Base-by-base conservation (phyloP, 2,888 invertebrate genomes). In the Archips xylosteana region DNA sequence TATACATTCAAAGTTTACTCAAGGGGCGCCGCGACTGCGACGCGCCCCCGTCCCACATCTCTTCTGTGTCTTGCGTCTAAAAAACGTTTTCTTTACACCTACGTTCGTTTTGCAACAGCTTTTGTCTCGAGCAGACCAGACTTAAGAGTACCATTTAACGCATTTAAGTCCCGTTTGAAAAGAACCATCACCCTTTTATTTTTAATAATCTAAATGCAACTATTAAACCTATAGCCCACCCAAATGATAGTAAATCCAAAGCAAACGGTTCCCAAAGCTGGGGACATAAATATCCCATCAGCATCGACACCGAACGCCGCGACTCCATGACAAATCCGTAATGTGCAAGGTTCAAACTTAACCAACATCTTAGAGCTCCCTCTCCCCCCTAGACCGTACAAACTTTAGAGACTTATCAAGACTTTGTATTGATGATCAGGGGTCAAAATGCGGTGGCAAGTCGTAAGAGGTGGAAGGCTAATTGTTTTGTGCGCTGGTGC, bases 321-420 rank as follows among this genome's bases (percentile, higher is more conserved):
- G 78, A 85, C 88, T 77, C 86, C 89, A 85, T 89, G 88, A 88
- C 89, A 87, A 90, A 90, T 89, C 85, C 84, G 81, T 89, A 89
- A 90, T 89, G 83, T 84, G 82, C 83, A 84, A 81, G 85, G 83
- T 82, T 79, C 77, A 78, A 75, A 75, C 70, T 74, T 23, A 73
- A 78, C 89, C 87, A 87, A 75, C 63, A 47, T 71, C 42, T 66
- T 47, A 78, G 85, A 81, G 75, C 85, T 77, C 72, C 69, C 75
- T 61, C 73, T 34, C 75, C 60, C 68, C 68, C 64, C 75, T 64
- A 32, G 71, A 65, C 76, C 57, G 74, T 76, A 76, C 51, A 75
- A 76, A 12, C 5, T 32, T 15, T 9, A 36, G 49, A 51, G 10
- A 36, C 15, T 12, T 4, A 13, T 13, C 3, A 39, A 10, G 13